A percentile compares a stretch with the other conserved stretches of the same genome.
Conservation (phyloP, 2,797 vertebrate genomes). For the Myotis myotis region DNA sequence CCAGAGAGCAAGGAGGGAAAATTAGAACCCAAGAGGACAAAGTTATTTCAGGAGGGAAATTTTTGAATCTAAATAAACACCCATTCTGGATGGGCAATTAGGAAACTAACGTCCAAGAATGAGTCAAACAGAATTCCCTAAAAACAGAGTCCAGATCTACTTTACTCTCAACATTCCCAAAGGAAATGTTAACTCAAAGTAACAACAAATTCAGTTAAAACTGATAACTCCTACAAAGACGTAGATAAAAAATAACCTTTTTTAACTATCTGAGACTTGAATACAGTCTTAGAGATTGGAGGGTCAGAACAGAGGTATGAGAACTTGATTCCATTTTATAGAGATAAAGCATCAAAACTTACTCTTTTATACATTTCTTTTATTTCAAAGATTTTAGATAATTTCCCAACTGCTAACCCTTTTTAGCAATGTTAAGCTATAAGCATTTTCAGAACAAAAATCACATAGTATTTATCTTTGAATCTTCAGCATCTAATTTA, state of each 20-base stretch:
- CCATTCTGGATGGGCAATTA: neutral
- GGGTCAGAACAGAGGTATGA: neutral
- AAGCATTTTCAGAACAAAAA: slow-evolving; percentile 8
- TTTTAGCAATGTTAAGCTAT: neutral
- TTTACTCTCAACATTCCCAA: slow-evolving; percentile 13
- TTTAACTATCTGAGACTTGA: neutral
- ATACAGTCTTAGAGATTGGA: slow-evolving; percentile 15
- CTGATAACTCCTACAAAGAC: neutral
- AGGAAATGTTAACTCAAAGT: slow-evolving; percentile 20
- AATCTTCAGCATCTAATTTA: neutral
- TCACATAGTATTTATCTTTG: neutral
- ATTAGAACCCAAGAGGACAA: neutral
- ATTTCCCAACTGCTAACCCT: neutral
- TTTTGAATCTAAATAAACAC: slow-evolving; percentile 39
- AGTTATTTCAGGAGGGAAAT: neutral
- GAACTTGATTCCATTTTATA: neutral
- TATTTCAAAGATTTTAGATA: slow-evolving; percentile 8
- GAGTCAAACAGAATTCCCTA: slow-evolving; percentile 54
- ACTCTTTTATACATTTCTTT: neutral
- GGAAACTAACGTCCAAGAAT: slow-evolving; percentile 22
- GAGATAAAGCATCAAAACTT: slow-evolving; percentile 25
- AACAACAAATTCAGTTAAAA: slow-evolving; percentile 38
- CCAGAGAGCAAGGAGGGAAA: neutral
- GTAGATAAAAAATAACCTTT: slow-evolving; percentile 11
- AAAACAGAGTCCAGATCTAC: slow-evolving; percentile 26